Evolutionary conservation across 2,797 vertebrate genomes (phyloP).

Genomic region (Tympanoctomys barrerae): DNA sequence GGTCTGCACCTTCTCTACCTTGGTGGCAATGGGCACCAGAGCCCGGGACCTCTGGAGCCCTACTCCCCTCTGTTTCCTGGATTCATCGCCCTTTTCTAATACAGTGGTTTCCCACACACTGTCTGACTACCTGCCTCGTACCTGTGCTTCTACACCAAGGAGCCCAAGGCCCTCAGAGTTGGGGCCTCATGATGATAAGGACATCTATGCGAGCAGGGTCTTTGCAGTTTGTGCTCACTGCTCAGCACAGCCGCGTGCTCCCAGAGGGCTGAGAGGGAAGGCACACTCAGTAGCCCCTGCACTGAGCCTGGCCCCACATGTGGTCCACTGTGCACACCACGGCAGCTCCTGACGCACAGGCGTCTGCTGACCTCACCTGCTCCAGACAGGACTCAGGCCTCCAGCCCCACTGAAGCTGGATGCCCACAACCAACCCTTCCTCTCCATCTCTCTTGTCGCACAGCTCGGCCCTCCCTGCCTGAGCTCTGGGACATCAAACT

Average conservation of each 20-base stretch:
- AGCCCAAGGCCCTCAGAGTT: fast-evolving
- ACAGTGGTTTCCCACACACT: no score
- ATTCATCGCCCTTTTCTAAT: not conserved
- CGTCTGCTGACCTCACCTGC: fast-evolving
- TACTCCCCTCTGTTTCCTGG: not conserved
- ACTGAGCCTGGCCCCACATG: fast-evolving
- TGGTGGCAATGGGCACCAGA: no score
- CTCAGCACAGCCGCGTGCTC: not conserved
- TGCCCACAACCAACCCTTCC: fast-evolving
- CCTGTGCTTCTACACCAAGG: not conserved
- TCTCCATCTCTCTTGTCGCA: not conserved
- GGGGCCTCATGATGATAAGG: not conserved
- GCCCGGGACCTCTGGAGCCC: not conserved
- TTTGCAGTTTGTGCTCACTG: fast-evolving
- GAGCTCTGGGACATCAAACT: not conserved
- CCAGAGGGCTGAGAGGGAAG: not conserved
- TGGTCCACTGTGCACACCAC: no score
- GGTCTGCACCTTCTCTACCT: no score
- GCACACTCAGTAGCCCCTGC: fast-evolving
- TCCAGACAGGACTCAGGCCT: not conserved
- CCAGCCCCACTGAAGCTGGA: not conserved
- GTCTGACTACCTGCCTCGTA: no score
- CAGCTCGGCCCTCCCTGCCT: not conserved
- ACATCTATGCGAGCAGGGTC: not conserved
- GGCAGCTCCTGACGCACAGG: not conserved